A percentile compares a stretch with the other conserved stretches of the same genome.
Evolutionary conservation across 2,113 vertebrate genomes (phyloP).

Genomic region (Hemiprocne comata): DNA sequence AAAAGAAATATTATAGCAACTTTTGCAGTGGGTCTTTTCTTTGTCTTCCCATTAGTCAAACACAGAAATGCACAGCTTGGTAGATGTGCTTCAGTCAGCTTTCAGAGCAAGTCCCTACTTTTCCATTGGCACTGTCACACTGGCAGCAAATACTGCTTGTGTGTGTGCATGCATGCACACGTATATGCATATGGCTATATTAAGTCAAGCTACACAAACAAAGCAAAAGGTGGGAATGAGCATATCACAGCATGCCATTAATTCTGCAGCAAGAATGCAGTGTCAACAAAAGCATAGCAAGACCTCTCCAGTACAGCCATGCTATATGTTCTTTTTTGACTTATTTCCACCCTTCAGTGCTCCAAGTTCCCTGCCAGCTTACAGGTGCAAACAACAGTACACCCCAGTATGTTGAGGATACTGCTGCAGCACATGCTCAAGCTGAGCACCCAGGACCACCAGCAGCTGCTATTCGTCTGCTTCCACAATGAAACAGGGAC

Average conservation of each 20-base stretch:
- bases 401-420: neutral
- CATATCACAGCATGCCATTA: neutral
- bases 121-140: neutral
- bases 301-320: neutral
- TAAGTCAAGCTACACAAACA: neutral
- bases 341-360: neutral
- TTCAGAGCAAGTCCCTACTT: neutral
- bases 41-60: too few relatives aligned
- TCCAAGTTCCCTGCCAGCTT: neutral
- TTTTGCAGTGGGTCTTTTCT: neutral
- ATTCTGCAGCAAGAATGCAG: neutral
- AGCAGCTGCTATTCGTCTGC: neutral
- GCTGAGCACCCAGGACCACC: neutral
- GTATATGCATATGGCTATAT: accelerated
- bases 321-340: neutral
- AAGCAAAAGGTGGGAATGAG: neutral
- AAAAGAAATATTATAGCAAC: neutral
- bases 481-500: neutral
- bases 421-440: neutral
- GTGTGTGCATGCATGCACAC: too few relatives aligned
- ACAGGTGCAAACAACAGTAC: neutral
- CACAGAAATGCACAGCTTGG: too few relatives aligned
- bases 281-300: neutral
- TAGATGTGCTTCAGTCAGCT: neutral
- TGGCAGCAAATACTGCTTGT: neutral